These are phyloP conservation scores for Haemorhous mexicanus DNA, from an alignment of 2,113 vertebrate genomes.

Conservation along the genomic window DNA sequence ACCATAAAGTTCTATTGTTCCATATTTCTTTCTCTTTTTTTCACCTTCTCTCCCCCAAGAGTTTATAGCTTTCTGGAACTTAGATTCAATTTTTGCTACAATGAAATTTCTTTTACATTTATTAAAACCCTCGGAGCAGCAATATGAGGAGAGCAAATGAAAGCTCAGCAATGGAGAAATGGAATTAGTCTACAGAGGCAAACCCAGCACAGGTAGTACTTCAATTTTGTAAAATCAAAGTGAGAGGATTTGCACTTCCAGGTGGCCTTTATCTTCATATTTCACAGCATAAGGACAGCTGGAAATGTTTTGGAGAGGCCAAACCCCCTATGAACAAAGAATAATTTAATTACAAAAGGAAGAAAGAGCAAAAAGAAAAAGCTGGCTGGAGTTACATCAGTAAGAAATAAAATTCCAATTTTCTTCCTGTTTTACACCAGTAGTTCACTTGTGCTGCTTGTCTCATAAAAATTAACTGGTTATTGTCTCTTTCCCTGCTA, in stretches of 20 bases:
- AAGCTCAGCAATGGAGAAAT: neutral
- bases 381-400: neutral
- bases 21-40: neutral
- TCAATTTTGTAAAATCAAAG: neutral
- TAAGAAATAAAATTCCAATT: neutral
- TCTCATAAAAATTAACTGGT: neutral
- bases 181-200: neutral
- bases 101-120: neutral
- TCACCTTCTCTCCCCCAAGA: neutral
- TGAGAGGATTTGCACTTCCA: neutral
- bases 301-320: neutral
- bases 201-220: neutral
- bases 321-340: neutral
- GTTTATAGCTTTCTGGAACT: neutral
- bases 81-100: neutral
- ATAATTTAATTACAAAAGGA: neutral
- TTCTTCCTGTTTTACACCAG: neutral
- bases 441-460: neutral
- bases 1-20: neutral
- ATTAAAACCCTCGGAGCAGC: neutral
- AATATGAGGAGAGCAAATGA: neutral
- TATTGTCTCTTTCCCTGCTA: neutral
- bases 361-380: neutral
- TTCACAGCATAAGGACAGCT: neutral
- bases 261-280: neutral